A percentile compares a stretch with the other conserved stretches of the same genome.
These are phyloP conservation scores for Chrysochloris asiatica DNA, from an alignment of 2,113 vertebrate genomes.

Conservation along the genomic window DNA sequence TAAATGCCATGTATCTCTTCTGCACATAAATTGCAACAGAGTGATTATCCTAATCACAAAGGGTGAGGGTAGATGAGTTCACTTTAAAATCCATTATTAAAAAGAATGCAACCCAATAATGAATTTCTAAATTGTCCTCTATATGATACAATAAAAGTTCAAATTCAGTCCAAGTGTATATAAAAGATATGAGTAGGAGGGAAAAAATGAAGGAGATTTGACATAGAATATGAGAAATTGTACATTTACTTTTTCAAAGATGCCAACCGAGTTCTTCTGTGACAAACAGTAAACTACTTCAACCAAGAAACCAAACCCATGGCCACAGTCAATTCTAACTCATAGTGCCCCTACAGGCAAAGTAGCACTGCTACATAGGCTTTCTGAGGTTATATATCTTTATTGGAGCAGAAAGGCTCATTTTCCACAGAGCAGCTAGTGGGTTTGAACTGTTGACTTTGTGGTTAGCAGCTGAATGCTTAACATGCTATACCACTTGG, in stretches of 20 bases:
- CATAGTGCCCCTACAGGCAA: too few relatives aligned
- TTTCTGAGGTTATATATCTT: too few relatives aligned
- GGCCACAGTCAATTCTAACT: too few relatives aligned
- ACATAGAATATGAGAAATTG: background rate
- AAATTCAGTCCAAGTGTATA: background rate
- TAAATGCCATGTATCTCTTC: constrained; percentile 69
- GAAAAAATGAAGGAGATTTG: too few relatives aligned
- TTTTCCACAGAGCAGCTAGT: too few relatives aligned
- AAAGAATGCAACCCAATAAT: constrained; percentile 67
- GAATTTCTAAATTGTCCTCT: constrained; percentile 53
- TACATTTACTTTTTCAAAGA: constrained; percentile 9
- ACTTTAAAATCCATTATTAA: constrained; percentile 59
- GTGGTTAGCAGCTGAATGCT: too few relatives aligned
- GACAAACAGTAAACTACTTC: background rate
- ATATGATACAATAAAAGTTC: constrained; percentile 24
- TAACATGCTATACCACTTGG: too few relatives aligned
- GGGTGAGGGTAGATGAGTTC: constrained; percentile 65
- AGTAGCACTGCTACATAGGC: too few relatives aligned
- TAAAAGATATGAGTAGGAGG: background rate
- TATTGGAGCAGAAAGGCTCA: too few relatives aligned
- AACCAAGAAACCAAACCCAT: too few relatives aligned
- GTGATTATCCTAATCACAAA: constrained; percentile 61
- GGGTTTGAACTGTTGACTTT: too few relatives aligned
- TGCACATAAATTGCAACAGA: constrained; percentile 36
- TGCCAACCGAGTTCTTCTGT: background rate